Conservation (phyloP, 2,888 invertebrate species). For the Amphipyra berbera region DNA sequence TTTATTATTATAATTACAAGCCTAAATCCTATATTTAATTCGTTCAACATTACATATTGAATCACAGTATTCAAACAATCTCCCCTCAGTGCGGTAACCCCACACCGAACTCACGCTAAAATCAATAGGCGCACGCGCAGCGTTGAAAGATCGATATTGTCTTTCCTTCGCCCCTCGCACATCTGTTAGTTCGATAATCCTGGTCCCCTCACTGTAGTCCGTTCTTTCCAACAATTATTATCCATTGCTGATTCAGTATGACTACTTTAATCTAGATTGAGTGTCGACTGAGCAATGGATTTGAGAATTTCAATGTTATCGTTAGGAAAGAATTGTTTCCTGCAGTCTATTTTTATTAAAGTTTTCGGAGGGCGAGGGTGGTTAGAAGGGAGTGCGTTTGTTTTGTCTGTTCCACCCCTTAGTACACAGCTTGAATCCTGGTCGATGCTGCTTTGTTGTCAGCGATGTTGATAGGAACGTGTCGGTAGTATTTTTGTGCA, state of each 20-base stretch:
- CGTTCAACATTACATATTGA: slow-evolving; percentile 18
- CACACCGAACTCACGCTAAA: slow-evolving; percentile 63
- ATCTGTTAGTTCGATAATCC: slow-evolving; percentile 72
- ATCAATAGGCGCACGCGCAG: slow-evolving; percentile 80
- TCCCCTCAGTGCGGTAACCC: slow-evolving; percentile 65
- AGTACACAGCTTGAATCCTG: slow-evolving; percentile 37
- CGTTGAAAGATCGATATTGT: slow-evolving; percentile 83
- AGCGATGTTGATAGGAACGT: slow-evolving; percentile 37
- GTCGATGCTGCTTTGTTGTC: slow-evolving; percentile 34
- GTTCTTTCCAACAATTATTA: background rate
- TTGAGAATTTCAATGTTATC: background rate
- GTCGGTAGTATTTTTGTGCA: slow-evolving; percentile 19
- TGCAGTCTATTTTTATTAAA: slow-evolving; percentile 58
- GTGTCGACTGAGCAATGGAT: slow-evolving; percentile 13
- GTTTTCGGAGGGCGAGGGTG: slow-evolving; percentile 58
- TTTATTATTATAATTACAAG: background rate
- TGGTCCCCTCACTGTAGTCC: slow-evolving; percentile 21
- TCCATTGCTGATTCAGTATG: slow-evolving; percentile 25
- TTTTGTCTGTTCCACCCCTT: slow-evolving; percentile 47
- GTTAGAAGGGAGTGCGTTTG: slow-evolving; percentile 32
- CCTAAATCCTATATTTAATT: slow-evolving; percentile 2
- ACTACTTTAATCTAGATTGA: background rate
- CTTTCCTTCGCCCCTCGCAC: slow-evolving; percentile 77
- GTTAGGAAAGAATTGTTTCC: slow-evolving; percentile 34
- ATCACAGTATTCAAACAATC: slow-evolving; percentile 46